Evolutionary conservation across 2,113 vertebrate species (phyloP), one percentile per base, ranked within the genome.

Genomic region (Garra rufa): DNA sequence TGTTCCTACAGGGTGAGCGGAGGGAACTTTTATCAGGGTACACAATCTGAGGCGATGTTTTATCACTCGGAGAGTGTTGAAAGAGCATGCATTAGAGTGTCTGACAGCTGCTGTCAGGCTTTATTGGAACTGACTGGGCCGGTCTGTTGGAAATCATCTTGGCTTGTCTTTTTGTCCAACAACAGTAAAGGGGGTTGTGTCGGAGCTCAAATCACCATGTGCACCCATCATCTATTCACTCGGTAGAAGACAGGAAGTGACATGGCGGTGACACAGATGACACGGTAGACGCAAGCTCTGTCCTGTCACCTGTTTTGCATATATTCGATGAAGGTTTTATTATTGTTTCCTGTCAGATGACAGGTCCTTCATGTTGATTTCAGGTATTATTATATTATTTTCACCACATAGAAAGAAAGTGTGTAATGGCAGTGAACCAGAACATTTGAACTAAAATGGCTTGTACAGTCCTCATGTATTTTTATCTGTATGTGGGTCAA

Each of bases 21-120:
- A 85, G 89, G 80, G 88, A 89, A 94, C 91, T 89, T 91, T 93
- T 91, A 91, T 92, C 89, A 88, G 77, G 76, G 82, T 85, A 88
- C 88, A 87, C 90, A 90, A 89, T 91, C 87, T 74, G 85, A 91
- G 88, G 86, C 88, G 75, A 87, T 87, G 76, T 88, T 84, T 89
- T 89, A 85, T 91, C 67, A 71, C 70, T 81, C 81, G 82, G 75
- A 88, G 80, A 88, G 87, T 90, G 89, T 90, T 91, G 87, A 91
- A 90, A 89, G 88, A 92, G 88, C 89, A 90, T 92, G 88, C 86
- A 90, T 92, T 87, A 91, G 15, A 1, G 70, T 50, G 61, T 87
- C 57, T 88, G 82, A 87, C 88, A 90, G 86, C 83, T 88, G 50
- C 87, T 81, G 86, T 87, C 87, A 87, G 80, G 79, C 82, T 87